A percentile compares a stretch with the other conserved stretches of the same genome.
These are phyloP conservation scores for Stenopsyche tienmushanensis DNA, from an alignment of 1,140 invertebrate genomes.

Conservation along the genomic window DNA sequence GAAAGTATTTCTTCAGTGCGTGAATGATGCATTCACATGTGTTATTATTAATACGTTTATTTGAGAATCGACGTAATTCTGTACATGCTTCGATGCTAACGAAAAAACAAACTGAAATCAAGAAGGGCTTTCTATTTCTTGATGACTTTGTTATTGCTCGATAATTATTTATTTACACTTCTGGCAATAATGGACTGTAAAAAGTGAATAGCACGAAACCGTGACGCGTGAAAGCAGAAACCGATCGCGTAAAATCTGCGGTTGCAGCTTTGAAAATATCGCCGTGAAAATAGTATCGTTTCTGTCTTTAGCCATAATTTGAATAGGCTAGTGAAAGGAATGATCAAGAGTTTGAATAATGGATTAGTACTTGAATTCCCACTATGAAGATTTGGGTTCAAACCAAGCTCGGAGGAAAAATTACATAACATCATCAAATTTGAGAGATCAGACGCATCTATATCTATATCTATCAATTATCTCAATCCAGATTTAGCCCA, in stretches of 20 bases:
- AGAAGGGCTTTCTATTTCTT: conserved; percentile 1
- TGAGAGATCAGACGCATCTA: no score
- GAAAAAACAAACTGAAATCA: not conserved
- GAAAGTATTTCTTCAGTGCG: no score
- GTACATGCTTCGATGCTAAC: not conserved
- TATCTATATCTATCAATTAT: no score
- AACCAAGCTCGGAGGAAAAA: no score
- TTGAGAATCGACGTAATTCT: not conserved
- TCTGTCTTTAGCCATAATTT: not conserved
- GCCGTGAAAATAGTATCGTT: not conserved
- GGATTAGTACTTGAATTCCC: no score
- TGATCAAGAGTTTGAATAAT: no score
- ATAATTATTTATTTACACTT: conserved; percentile 8
- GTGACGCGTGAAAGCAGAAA: conserved; percentile 28
- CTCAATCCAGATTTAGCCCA: no score
- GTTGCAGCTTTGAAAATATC: conserved; percentile 1
- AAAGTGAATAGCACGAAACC: conserved; percentile 16
- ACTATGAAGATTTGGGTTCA: no score
- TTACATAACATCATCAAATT: no score
- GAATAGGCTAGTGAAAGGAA: not conserved
- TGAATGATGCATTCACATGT: not conserved
- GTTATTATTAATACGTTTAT: not conserved
- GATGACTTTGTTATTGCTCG: not conserved
- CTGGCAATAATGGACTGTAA: not conserved
- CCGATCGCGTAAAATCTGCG: conserved; percentile 10